A percentile compares a stretch with the other conserved stretches of the same genome.
Evolutionary conservation across 1,140 invertebrate species (phyloP).

Genomic region (Drosophila ironensis): DNA sequence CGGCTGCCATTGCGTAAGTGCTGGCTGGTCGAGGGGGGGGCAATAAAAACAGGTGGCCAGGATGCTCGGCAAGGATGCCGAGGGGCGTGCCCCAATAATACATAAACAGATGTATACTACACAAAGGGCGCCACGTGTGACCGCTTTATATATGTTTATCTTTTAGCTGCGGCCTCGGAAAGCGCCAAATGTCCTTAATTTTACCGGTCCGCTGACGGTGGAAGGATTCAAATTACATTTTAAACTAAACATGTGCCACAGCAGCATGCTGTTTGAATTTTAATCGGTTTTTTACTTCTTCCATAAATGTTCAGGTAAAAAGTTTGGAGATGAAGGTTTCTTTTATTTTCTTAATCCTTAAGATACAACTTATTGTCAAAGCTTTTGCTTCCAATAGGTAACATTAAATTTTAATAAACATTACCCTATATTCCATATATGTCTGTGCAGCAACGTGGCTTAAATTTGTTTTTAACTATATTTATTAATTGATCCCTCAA

Average conservation of each 20-base stretch:
- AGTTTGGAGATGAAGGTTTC: no score
- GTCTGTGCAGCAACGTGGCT: no score
- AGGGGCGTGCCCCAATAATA: conserved; percentile 41
- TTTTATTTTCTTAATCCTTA: no score
- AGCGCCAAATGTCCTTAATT: not conserved
- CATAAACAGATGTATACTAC: not conserved
- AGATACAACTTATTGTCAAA: no score
- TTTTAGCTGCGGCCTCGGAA: no score
- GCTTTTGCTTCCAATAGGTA: no score
- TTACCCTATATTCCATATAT: no score
- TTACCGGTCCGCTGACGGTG: not conserved
- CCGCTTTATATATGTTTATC: not conserved
- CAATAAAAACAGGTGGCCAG: conserved; percentile 58
- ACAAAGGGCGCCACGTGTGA: conserved; percentile 33
- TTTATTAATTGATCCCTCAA: no score
- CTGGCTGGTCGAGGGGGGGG: not conserved
- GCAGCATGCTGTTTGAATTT: not conserved
- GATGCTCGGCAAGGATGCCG: not conserved
- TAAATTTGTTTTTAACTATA: no score
- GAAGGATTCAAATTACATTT: not conserved
- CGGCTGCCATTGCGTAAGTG: conserved; percentile 52
- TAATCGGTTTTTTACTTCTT: not conserved
- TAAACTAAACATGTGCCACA: not conserved
- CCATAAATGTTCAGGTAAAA: no score
- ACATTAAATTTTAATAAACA: no score